Conservation (phyloP, 2,888 invertebrate species). For the Antitype chi region DNA sequence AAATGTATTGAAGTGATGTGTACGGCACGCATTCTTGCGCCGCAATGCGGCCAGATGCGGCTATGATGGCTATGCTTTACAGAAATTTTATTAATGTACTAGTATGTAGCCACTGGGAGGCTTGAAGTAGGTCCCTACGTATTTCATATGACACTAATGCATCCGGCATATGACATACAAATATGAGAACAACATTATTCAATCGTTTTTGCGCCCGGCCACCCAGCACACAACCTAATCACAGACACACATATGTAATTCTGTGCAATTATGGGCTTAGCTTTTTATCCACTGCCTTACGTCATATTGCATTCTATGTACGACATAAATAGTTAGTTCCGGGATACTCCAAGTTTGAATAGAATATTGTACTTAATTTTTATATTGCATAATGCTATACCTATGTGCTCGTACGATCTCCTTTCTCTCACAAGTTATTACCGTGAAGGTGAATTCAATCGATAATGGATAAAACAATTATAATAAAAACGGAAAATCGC, state of each 20-base stretch:
- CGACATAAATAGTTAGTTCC: slow-evolving; percentile 64
- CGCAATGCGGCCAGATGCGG: slow-evolving; percentile 51
- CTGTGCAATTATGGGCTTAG: slow-evolving; percentile 48
- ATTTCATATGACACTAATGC: slow-evolving; percentile 12
- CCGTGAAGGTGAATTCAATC: slow-evolving; percentile 67
- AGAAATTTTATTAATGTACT: slow-evolving; percentile 27
- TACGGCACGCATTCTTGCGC: slow-evolving; percentile 45
- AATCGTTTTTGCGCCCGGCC: slow-evolving; percentile 40
- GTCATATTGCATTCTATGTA: slow-evolving; percentile 55
- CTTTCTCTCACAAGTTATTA: slow-evolving; percentile 60
- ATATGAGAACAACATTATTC: slow-evolving; percentile 39
- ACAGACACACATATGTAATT: slow-evolving; percentile 49
- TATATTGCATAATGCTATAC: slow-evolving; percentile 57
- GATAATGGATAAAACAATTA: slow-evolving; percentile 66
- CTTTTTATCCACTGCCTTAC: slow-evolving; percentile 59
- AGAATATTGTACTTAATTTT: slow-evolving; percentile 58
- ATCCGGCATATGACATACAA: slow-evolving; percentile 22
- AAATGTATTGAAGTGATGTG: slow-evolving; percentile 36
- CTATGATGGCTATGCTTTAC: slow-evolving; percentile 30
- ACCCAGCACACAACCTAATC: slow-evolving; percentile 36
- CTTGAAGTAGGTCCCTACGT: slow-evolving; percentile 21
- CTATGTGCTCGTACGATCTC: slow-evolving; percentile 49
- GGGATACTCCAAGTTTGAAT: slow-evolving; percentile 62
- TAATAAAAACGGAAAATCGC: slow-evolving; percentile 62
- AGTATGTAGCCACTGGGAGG: slow-evolving; percentile 15